Conservation (phyloP, 2,797 vertebrate genomes). For the Meriones psammophilus region DNA sequence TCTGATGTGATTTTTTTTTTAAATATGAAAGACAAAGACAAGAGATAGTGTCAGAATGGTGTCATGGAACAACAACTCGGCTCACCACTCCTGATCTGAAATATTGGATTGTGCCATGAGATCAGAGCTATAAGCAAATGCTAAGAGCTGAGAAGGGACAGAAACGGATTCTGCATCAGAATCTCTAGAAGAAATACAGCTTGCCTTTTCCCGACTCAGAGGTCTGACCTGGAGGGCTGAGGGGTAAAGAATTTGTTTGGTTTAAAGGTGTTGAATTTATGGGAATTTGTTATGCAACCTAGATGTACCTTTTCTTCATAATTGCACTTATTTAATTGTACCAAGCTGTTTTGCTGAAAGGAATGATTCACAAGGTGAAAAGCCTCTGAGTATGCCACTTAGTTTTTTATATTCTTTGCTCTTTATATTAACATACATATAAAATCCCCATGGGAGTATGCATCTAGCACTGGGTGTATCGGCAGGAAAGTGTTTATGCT, state of each 20-base stretch:
- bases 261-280: constrained; percentile 4
- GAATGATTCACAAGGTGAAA: background rate
- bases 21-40: background rate
- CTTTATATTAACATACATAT: too few relatives aligned
- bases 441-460: background rate
- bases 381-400: background rate
- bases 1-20: background rate
- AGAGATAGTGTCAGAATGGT: background rate
- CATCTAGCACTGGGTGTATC: background rate
- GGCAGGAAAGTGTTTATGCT: background rate
- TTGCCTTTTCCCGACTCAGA: background rate
- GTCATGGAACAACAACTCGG: background rate
- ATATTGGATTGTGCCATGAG: background rate
- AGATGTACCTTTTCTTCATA: background rate
- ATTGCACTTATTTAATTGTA: background rate
- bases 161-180: background rate
- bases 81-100: background rate
- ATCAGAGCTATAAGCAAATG: background rate
- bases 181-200: background rate
- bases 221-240: background rate
- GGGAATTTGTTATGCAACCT: background rate
- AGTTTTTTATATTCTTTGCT: background rate
- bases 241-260: background rate
- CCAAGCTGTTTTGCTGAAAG: background rate
- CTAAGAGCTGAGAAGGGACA: background rate